Conservation (phyloP, 2,797 vertebrate species). For the Pteropus rufus region DNA sequence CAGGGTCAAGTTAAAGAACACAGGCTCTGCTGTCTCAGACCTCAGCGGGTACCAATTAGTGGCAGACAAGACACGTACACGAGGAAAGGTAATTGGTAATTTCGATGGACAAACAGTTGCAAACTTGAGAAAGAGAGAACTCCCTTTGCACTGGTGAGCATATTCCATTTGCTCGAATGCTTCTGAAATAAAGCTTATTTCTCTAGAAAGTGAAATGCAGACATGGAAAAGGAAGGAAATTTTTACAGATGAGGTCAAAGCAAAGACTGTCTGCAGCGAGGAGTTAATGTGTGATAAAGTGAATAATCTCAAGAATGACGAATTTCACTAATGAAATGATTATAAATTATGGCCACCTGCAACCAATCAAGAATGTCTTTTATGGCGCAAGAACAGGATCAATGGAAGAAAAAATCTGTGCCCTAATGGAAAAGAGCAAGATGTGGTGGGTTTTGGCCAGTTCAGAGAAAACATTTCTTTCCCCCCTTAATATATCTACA, state of each 20-base stretch:
- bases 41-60: slow-evolving; percentile 18
- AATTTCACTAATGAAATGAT: slow-evolving; percentile 11
- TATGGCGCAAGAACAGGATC: neutral
- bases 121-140: neutral
- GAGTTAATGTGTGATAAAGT: neutral
- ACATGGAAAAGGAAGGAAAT: neutral
- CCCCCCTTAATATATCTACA: neutral
- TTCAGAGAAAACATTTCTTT: neutral
- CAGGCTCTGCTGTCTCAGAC: slow-evolving; percentile 1
- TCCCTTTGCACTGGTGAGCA: neutral
- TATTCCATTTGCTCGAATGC: slow-evolving; percentile 5
- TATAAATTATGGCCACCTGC: neutral
- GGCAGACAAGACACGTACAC: slow-evolving; percentile 30
- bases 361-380: neutral
- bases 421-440: neutral
- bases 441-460: neutral
- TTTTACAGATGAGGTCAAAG: slow-evolving; percentile 32
- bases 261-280: neutral
- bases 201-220: neutral
- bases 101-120: slow-evolving; percentile 31
- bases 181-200: slow-evolving; percentile 20
- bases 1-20: slow-evolving; percentile 55
- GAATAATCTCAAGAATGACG: neutral
- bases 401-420: neutral
- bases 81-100: neutral